Base-by-base conservation (phyloP, 2,888 invertebrate species). In the Gortyna flavago region DNA sequence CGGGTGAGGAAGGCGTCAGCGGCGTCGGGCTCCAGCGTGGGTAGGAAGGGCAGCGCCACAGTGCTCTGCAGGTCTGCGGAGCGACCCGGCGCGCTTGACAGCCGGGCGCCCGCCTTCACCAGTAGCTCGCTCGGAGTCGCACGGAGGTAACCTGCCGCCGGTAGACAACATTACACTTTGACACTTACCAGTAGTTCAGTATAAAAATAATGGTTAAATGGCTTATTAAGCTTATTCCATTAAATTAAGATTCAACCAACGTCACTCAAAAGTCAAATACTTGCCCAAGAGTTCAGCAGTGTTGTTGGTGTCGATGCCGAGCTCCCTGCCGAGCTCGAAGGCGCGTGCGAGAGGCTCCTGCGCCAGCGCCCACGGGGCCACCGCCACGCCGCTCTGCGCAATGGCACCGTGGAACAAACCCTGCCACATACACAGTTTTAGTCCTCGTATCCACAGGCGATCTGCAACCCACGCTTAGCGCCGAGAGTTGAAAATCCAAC, bases 321-420 rank as follows among this genome's bases (percentile, higher is more conserved):
- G 94, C 84, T 97, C 97, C 74, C 96, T 94, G 73, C 97, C 97
- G 41, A 97, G 93, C 35, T 97, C 96, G 82, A 97, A 96, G 51
- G 97, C 97, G 44, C 97, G 94, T 44, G 94, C 94, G 1, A 93
- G 92, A 0, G 97, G 97, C 11, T 95, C 94, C 72, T 94, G 93
- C 1, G 97, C 96, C 85, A 97, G 93, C 44, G 97, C 97, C 97
- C 97, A 97, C 8, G 97, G 97, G 41, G 97, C 97, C n/a, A 97
- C 86, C 1, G 97, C 97, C 74, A 97, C 95, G 0, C 97, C 97
- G 85, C 97, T 97, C 90, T 97, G 97, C 0, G 97, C 97, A 71
- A 97, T 97, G 18, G 97, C 97, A 5, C 97, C 97, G 85, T 97
- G 97, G 90, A 97, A 97, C n/a, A 97, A 93, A 51, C 97, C 97